These are phyloP conservation scores for Parnassius orleans DNA, from an alignment of 2,888 invertebrate genomes.

Conservation along the genomic window DNA sequence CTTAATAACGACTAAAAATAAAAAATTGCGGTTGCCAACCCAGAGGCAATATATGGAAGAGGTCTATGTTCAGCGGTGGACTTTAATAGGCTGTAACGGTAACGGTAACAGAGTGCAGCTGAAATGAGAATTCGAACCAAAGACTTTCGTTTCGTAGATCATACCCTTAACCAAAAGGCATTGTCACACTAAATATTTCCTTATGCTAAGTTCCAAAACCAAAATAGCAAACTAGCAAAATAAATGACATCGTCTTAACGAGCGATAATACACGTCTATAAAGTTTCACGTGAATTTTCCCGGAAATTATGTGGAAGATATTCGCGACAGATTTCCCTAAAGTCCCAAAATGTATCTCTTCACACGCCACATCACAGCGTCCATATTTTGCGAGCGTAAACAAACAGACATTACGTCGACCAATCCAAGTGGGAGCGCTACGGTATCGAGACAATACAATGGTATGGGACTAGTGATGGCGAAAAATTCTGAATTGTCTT, in stretches of 20 bases:
- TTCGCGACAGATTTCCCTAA: conserved; percentile 10
- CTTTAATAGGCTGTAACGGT: no score
- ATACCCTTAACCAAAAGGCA: no score
- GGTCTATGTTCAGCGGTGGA: no score
- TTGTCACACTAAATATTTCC: no score
- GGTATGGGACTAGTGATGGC: background rate
- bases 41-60: no score
- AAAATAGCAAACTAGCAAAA: no score
- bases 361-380: conserved; percentile 11
- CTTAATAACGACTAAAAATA: no score
- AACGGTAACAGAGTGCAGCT: no score
- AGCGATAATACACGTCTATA: background rate
- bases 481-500: background rate
- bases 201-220: no score
- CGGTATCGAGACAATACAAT: background rate
- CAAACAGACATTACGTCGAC: conserved; percentile 12
- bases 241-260: background rate
- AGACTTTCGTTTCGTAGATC: no score
- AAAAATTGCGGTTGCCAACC: no score
- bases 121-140: no score
- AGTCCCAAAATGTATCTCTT: conserved; percentile 9
- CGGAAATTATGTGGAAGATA: conserved; percentile 12
- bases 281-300: conserved; percentile 1
- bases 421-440: conserved; percentile 5
- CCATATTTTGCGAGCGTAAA: conserved; percentile 8